Conservation (phyloP, 2,888 invertebrate genomes). For the Drosophila trichaetosa region DNA sequence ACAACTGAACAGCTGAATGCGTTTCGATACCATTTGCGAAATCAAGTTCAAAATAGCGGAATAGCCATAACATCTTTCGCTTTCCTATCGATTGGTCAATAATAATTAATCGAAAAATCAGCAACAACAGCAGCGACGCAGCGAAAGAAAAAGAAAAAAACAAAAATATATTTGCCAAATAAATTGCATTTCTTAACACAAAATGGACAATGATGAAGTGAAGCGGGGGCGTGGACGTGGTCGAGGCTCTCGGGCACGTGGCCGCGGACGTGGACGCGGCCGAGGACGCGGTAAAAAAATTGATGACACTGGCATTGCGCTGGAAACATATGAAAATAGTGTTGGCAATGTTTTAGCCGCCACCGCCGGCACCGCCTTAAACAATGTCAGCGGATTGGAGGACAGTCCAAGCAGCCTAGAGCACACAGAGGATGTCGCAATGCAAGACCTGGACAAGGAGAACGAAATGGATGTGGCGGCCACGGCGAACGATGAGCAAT, state of each 20-base stretch:
- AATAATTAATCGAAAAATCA: constrained; percentile 8
- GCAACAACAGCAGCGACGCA: constrained; percentile 17
- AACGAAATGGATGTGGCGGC: constrained; percentile 62
- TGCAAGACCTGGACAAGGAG: constrained; percentile 77
- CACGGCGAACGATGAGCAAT: constrained; percentile 35
- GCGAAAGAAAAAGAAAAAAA: constrained; percentile 3
- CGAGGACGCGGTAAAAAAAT: constrained; percentile 91
- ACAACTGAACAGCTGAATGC: neutral
- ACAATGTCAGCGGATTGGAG: constrained; percentile 39
- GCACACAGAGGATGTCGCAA: constrained; percentile 64
- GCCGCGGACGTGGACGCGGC: constrained; percentile 91
- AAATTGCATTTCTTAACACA: constrained; percentile 9
- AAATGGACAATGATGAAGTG: constrained; percentile 76
- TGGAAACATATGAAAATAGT: constrained; percentile 49
- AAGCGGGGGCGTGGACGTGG: constrained; percentile 83
- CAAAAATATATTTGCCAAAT: constrained; percentile 17
- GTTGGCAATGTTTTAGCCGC: constrained; percentile 17
- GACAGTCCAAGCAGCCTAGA: constrained; percentile 82
- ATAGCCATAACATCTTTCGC: neutral
- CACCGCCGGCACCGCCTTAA: constrained; percentile 5
- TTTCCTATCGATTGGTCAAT: neutral
- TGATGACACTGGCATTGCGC: constrained; percentile 83
- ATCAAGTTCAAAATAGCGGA: neutral
- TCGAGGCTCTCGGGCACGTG: constrained; percentile 87
- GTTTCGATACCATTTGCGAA: neutral